phyloP scores from a whole-genome alignment of 2,113 vertebrate species.

The Coptodon bakossiorum region DNA sequence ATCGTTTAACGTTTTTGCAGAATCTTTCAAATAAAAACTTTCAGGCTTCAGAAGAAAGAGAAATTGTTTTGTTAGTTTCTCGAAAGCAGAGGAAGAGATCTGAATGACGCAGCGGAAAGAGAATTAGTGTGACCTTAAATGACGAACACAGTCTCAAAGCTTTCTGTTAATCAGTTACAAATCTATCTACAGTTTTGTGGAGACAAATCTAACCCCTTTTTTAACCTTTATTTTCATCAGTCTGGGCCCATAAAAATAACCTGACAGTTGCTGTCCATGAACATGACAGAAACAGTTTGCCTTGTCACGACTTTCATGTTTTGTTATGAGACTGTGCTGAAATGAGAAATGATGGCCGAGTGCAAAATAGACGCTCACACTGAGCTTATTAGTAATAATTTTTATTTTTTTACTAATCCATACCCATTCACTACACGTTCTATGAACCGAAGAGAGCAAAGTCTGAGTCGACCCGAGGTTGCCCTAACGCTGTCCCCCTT shows the following conservation, averaged over 20 bases:
- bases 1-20: rapidly evolving
- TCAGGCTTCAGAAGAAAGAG: not conserved
- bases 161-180: rapidly evolving
- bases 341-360: not conserved
- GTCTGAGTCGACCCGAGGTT: not conserved
- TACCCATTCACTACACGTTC: not conserved
- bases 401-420: rapidly evolving
- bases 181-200: rapidly evolving
- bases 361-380: not conserved
- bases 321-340: not conserved
- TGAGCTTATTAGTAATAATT: not conserved
- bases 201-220: rapidly evolving
- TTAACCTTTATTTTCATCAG: rapidly evolving
- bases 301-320: not conserved
- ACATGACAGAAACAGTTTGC: rapidly evolving
- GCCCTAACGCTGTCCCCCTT: not conserved
- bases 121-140: not conserved
- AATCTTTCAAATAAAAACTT: not conserved
- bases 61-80: not conserved
- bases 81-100: not conserved
- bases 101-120: rapidly evolving
- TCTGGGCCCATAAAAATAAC: rapidly evolving
- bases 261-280: not conserved
- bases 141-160: not conserved
- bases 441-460: rapidly evolving